Evolutionary conservation across 2,888 invertebrate genomes (phyloP), one percentile per base, ranked within the genome.

Genomic region (Caenorhabditis auriculariae): DNA sequence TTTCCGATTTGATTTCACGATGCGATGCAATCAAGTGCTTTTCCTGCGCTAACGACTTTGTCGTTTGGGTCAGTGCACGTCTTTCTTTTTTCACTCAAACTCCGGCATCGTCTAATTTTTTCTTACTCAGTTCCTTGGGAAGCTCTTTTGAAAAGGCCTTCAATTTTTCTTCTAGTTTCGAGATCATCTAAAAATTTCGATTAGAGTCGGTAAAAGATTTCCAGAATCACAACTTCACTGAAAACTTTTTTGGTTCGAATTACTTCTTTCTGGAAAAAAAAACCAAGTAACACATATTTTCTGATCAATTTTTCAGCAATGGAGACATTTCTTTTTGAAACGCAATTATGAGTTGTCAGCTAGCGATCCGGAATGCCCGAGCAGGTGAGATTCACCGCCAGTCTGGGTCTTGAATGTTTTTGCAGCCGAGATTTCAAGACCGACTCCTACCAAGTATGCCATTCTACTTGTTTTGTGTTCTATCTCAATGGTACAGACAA

Each of bases 241-340:
- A n/a, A n/a, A n/a, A n/a, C n/a, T n/a, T n/a, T n/a, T n/a, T n/a
- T n/a, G n/a, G n/a, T 19, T 45, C 39, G 39, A 17, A 37, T 19
- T 32, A 38, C n/a, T 38, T 38, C 9, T 28, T 42, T 51, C 23
- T 29, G n/a, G 3, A 21, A 21, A 3, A n/a, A 41, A 35, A 28
- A n/a, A n/a, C n/a, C n/a, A n/a, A n/a, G n/a, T n/a, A n/a, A n/a
- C n/a, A n/a, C n/a, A n/a, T n/a, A n/a, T n/a, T n/a, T n/a, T n/a
- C n/a, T n/a, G n/a, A n/a, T n/a, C n/a, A n/a, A 9, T 19, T 45
- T 60, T 77, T 56, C 67, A 76, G 77, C 74, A 77, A 65, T 77
- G 77, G 77, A 62, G 77, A 3, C 77, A 77, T 45, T 75, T 73
- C 49, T 77, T 77, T 51, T 60, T 77, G 28, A 77, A 75, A 57